Conservation (phyloP, 2,113 vertebrate genomes). For the Leucoraja erinaceus region DNA sequence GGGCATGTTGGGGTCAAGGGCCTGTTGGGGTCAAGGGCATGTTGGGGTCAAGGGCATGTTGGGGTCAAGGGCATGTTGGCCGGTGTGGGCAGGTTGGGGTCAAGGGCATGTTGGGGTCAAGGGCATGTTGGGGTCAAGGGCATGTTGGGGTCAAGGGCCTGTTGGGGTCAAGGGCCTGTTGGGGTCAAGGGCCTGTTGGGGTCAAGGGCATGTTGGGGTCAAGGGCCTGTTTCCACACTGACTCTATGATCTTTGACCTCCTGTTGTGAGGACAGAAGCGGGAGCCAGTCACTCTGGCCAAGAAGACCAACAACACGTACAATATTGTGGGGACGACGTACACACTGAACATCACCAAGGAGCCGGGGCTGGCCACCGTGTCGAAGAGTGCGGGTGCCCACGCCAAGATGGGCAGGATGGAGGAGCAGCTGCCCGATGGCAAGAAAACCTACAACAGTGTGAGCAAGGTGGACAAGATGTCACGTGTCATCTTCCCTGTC, state of each 20-base stretch:
- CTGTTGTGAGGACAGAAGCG: conserved; percentile 67
- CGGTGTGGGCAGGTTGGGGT: too few relatives aligned
- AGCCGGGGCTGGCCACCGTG: conserved; percentile 82
- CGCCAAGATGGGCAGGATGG: conserved; percentile 65
- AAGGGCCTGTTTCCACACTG: neutral
- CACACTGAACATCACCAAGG: conserved; percentile 84
- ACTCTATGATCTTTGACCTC: neutral
- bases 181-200: too few relatives aligned
- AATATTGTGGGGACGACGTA: conserved; percentile 98
- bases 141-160: too few relatives aligned
- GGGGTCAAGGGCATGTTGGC: too few relatives aligned
- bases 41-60: too few relatives aligned
- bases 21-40: too few relatives aligned
- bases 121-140: too few relatives aligned
- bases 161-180: too few relatives aligned
- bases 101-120: too few relatives aligned
- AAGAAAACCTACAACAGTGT: conserved; percentile 97
- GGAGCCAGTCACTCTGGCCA: conserved; percentile 77
- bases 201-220: too few relatives aligned
- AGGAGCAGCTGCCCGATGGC: conserved; percentile 78
- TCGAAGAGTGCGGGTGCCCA: conserved; percentile 73
- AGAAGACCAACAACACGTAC: conserved; percentile 95
- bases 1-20: too few relatives aligned
- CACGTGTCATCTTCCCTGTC: conserved; percentile 93
- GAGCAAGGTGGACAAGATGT: conserved; percentile 99